These are phyloP conservation scores for Calypte anna DNA, from an alignment of 2,113 vertebrate genomes.

Conservation along the genomic window DNA sequence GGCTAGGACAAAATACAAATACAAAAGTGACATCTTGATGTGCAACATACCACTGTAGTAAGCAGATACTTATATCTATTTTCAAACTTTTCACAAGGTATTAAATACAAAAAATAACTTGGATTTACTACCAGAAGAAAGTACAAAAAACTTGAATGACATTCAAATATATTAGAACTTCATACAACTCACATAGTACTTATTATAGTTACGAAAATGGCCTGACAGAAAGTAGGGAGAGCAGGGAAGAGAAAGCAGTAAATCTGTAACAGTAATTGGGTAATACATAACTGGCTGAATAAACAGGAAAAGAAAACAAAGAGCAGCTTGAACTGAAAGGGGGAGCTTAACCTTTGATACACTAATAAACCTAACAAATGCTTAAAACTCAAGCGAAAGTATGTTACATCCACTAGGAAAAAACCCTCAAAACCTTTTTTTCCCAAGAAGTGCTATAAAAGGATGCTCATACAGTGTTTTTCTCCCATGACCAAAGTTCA, in stretches of 20 bases:
- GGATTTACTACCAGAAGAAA: neutral
- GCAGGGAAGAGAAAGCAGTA: conserved; percentile 30
- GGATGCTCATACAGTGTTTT: neutral
- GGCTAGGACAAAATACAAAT: neutral
- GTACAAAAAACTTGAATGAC: neutral
- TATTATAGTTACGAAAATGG: neutral
- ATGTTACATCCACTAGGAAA: neutral
- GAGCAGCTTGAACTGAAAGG: conserved; percentile 51
- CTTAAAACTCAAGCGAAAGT: conserved; percentile 10
- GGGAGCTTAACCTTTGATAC: conserved; percentile 70
- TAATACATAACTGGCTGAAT: conserved; percentile 68
- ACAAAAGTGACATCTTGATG: neutral
- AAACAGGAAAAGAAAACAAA: conserved; percentile 70
- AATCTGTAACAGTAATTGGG: conserved; percentile 66
- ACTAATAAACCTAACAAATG: conserved; percentile 56
- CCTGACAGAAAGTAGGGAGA: neutral
- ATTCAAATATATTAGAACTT: neutral
- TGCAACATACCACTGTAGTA: neutral
- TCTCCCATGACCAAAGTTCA: conserved; percentile 1
- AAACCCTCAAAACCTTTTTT: conserved; percentile 21
- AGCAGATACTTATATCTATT: neutral
- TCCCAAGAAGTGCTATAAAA: neutral
- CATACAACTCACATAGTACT: neutral
- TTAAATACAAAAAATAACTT: neutral
- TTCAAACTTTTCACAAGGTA: neutral